Evolutionary conservation across 2,797 vertebrate species (phyloP), one percentile per base, ranked within the genome.

Genomic region (Cephalopachus bancanus): DNA sequence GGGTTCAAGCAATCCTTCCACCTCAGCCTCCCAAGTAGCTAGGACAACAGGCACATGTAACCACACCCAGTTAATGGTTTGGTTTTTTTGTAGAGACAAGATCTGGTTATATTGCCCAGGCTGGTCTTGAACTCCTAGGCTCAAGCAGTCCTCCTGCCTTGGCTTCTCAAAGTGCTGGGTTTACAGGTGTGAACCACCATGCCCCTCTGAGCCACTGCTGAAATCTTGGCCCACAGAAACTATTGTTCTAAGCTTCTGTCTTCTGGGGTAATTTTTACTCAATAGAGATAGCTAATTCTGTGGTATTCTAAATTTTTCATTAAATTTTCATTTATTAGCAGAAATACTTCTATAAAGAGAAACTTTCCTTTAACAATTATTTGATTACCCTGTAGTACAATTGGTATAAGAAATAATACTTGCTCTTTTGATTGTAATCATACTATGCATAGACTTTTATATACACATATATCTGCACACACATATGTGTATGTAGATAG

Each of bases 361-460:
- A 96, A 79, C 37, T 90, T 75, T 59, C 14, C 37, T 80, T 76
- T 22, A 67, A n/a, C 20, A 76, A 60, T 51, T 81, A 62, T 78
- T 62, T 71, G 55, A 59, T 84, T 90, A 76, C 30, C 51, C 33
- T 79, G 28, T 78, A 64, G 8, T 71, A 44, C 44, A 62, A n/a
- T 83, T 87, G 30, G 26, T 80, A n/a, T 71, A 57, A 49, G 26
- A 91, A 94, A 71, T 51, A 55, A 60, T 83, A 64, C 28, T 51
- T 76, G 75, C 37, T 91, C 59, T 76, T 93, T 89, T 64, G 62
- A 71, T 88, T 89, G 91, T 72, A 75, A 81, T 78, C 67, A 80
- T 94, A 72, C 14, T 72, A 26, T 79, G 17, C 26, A 79, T 19
- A 79, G 67, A 26, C 7, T n/a, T 83, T 59, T 84, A 6, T 79